Percentiles rank a stretch among this genome's conserved stretches.
phyloP scores from a whole-genome alignment of 2,888 invertebrate genomes.

The Mallateleia sp. region DNA sequence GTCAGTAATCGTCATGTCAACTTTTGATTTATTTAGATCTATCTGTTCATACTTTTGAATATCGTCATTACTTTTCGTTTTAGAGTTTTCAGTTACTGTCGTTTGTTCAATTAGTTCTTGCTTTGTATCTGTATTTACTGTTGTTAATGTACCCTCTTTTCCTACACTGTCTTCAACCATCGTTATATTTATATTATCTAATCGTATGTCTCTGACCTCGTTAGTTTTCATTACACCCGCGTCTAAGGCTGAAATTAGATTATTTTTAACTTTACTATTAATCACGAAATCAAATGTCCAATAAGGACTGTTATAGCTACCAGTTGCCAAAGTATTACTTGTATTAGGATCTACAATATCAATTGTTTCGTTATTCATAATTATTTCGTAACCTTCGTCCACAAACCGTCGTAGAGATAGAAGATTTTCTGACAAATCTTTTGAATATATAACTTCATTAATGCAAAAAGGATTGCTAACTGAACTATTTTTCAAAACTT shows the following conservation, averaged over 20 bases:
- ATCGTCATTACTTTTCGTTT: too few relatives aligned
- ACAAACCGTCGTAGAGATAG: not conserved
- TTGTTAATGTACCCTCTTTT: too few relatives aligned
- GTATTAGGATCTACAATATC: not conserved
- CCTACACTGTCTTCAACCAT: too few relatives aligned
- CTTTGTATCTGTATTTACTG: too few relatives aligned
- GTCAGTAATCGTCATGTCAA: not conserved
- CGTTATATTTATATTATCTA: too few relatives aligned
- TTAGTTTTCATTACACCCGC: not conserved
- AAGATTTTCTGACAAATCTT: not conserved
- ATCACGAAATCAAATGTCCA: too few relatives aligned
- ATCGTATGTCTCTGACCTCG: too few relatives aligned
- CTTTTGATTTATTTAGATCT: too few relatives aligned
- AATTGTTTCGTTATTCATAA: not conserved
- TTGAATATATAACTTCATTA: not conserved
- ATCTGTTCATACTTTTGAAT: too few relatives aligned
- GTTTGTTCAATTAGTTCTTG: too few relatives aligned
- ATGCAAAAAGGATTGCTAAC: not conserved
- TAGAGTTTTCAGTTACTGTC: too few relatives aligned
- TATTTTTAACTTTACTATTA: too few relatives aligned
- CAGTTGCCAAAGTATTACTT: not conserved
- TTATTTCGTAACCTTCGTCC: not conserved
- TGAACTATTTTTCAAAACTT: not conserved
- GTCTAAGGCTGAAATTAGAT: not conserved
- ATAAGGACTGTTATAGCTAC: conserved; percentile 4